Evolutionary conservation across 2,888 invertebrate genomes (phyloP).

Genomic region (Nemapogon koenigi): DNA sequence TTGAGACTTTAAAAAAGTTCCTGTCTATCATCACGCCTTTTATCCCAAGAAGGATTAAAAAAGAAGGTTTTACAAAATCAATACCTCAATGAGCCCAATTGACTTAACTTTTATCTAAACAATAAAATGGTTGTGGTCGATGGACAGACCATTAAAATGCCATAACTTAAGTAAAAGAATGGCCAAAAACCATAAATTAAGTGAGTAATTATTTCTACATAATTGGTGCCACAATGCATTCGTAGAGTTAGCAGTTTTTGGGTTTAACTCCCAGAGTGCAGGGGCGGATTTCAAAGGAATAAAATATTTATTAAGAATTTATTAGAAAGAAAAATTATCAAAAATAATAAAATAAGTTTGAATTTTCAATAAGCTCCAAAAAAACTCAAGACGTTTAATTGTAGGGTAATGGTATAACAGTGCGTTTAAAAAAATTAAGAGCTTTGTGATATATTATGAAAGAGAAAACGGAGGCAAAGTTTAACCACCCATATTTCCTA

Average conservation of each 20-base stretch:
- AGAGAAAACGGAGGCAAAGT: no score
- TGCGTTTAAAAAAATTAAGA: no score
- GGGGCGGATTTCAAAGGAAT: neutral
- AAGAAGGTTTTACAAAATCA: neutral
- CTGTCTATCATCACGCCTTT: no score
- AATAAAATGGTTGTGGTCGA: conserved; percentile 1
- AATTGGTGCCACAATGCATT: conserved; percentile 28
- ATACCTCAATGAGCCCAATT: neutral
- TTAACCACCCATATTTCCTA: no score
- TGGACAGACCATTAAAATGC: conserved; percentile 33
- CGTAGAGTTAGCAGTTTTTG: neutral
- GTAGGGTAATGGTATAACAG: no score
- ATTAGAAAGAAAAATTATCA: neutral
- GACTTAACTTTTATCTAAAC: neutral
- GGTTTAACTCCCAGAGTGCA: neutral
- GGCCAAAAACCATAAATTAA: conserved; percentile 32
- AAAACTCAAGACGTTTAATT: no score
- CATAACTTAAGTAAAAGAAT: conserved; percentile 27
- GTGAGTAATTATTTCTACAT: conserved; percentile 30
- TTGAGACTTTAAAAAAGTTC: no score
- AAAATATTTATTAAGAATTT: no score
- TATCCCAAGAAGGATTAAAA: no score
- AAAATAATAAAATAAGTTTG: neutral
- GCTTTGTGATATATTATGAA: no score
- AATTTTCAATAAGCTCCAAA: neutral